A percentile compares a stretch with the other conserved stretches of the same genome.
These are phyloP conservation scores for Parazoanthus darwini DNA, from an alignment of 92 coral and sea anemone genomes.

Conservation along the genomic window DNA sequence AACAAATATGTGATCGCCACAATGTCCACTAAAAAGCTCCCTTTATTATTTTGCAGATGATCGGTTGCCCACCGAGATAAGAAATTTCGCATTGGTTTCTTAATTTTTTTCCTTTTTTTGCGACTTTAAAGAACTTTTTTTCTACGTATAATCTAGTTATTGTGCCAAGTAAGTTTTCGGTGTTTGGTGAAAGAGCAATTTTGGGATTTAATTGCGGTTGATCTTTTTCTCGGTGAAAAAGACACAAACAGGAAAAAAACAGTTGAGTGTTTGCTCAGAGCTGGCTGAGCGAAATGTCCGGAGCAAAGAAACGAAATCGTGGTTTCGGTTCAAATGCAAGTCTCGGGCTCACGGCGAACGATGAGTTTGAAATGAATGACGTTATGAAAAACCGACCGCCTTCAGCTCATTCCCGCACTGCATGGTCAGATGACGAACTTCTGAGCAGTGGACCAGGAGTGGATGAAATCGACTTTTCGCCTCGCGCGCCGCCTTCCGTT, in stretches of 20 bases:
- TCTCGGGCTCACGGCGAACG: conserved; percentile 35
- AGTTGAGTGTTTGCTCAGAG: conserved; percentile 2
- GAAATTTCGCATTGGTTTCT: neutral
- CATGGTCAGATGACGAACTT: conserved; percentile 52
- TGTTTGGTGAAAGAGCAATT: neutral
- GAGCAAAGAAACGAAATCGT: conserved; percentile 35
- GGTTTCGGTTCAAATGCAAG: conserved; percentile 36
- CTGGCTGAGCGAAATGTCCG: conserved; percentile 13
- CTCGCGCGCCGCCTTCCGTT: conserved; percentile 42
- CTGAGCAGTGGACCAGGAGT: conserved; percentile 35
- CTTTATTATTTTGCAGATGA: neutral
- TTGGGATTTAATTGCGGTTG: neutral
- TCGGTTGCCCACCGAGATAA: neutral
- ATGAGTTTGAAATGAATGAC: conserved; percentile 43
- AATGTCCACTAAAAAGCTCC: neutral
- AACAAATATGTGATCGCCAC: conserved; percentile 10
- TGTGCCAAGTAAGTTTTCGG: neutral
- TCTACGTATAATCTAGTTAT: neutral
- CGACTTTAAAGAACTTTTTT: neutral
- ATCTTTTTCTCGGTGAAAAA: neutral
- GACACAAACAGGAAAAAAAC: neutral
- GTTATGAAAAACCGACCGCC: conserved; percentile 48
- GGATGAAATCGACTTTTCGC: conserved; percentile 49
- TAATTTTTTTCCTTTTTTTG: neutral
- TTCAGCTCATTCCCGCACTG: conserved; percentile 56